Conservation (phyloP, 1,140 invertebrate species). For the Neodiprion virginianus region DNA sequence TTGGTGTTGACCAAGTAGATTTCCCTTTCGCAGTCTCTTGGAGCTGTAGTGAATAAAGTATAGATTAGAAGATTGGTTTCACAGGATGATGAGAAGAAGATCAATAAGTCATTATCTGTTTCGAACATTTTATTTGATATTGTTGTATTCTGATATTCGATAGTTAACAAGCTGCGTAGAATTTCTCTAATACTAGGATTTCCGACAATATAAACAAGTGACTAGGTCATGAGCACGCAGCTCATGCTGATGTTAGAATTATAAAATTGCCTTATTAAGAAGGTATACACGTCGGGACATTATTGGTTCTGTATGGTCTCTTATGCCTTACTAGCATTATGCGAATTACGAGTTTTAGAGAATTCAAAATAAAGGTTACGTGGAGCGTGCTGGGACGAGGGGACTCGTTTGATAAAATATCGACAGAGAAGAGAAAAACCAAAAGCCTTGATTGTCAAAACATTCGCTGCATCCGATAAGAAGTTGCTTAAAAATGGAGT, state of each 20-base stretch:
- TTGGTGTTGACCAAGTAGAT: no score
- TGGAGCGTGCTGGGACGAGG: neutral
- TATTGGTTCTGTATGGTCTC: conserved; percentile 38
- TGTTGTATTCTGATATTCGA: conserved; percentile 50
- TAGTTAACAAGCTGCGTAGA: conserved; percentile 47
- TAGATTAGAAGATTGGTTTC: no score
- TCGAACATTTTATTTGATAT: conserved; percentile 57
- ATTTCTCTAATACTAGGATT: conserved; percentile 44
- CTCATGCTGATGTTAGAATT: conserved; percentile 26
- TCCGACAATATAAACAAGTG: conserved; percentile 53
- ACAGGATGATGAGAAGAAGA: no score
- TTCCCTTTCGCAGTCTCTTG: no score
- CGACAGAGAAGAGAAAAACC: conserved; percentile 10
- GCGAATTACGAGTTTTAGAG: neutral
- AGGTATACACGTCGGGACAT: conserved; percentile 49
- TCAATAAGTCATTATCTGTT: neutral
- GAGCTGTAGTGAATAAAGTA: no score
- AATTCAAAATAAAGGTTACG: conserved; percentile 9
- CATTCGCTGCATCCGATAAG: neutral
- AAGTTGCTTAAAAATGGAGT: neutral
- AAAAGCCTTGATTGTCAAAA: neutral
- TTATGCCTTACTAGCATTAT: neutral
- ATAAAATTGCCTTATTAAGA: conserved; percentile 26
- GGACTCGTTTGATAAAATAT: neutral
- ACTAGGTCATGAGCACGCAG: conserved; percentile 56